Percentiles rank a stretch among this genome's conserved stretches.
These are phyloP conservation scores for Brachylomia viminalis DNA, from an alignment of 2,888 invertebrate genomes.

Conservation along the genomic window DNA sequence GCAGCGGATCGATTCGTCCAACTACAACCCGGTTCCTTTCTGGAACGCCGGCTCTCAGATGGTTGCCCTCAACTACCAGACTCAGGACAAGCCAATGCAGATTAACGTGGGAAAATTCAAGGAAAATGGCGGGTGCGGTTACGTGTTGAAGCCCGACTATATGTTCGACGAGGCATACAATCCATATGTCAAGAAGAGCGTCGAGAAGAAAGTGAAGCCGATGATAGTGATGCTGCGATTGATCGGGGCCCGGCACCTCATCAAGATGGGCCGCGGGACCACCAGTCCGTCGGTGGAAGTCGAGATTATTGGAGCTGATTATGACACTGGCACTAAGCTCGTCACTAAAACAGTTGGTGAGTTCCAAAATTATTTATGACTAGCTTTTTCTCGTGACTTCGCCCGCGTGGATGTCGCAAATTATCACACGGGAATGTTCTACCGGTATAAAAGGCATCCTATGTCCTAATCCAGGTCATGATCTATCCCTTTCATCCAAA, in stretches of 20 bases:
- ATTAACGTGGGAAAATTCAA: conserved; percentile 97
- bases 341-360: conserved; percentile 96
- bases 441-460: too few species aligned
- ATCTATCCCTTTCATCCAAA: too few species aligned
- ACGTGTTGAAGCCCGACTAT: conserved; percentile 96
- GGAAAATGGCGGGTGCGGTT: conserved; percentile 98
- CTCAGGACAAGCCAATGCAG: conserved; percentile 98
- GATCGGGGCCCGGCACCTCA: conserved; percentile 97
- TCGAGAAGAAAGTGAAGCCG: conserved; percentile 84
- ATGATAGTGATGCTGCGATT: conserved; percentile 93
- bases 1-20: conserved; percentile 98
- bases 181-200: conserved; percentile 92
- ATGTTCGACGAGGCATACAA: conserved; percentile 95
- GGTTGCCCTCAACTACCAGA: conserved; percentile 99
- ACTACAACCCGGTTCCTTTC: conserved; percentile 98
- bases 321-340: conserved; percentile 95
- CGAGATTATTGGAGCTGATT: conserved; percentile 96
- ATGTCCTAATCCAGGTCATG: too few species aligned
- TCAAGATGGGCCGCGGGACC: conserved; percentile 95
- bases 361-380: conserved; percentile 71
- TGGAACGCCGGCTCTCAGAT: conserved; percentile 99
- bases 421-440: too few species aligned
- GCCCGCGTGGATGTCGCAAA: too few species aligned
- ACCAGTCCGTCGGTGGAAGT: conserved; percentile 98
- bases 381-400: too few species aligned